These are phyloP conservation scores for Thermophis baileyi DNA, from an alignment of 2,113 vertebrate genomes.

Conservation along the genomic window DNA sequence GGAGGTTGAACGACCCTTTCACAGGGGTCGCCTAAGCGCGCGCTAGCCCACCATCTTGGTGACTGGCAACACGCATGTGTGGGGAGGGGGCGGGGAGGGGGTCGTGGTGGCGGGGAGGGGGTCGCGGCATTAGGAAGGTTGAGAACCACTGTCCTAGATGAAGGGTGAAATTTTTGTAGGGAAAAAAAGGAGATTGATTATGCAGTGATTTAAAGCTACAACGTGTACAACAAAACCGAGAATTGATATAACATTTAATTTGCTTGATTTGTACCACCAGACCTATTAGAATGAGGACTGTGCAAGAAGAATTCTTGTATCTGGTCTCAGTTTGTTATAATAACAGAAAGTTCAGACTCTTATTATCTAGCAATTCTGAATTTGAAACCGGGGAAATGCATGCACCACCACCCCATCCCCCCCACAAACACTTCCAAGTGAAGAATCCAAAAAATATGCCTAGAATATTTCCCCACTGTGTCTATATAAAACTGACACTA, in stretches of 20 bases:
- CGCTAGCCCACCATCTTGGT: no score
- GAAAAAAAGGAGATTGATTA: background rate
- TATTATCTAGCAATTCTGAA: background rate
- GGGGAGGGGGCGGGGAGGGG: no score
- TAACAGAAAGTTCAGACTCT: background rate
- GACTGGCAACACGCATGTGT: no score
- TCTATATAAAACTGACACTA: background rate
- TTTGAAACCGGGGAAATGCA: background rate
- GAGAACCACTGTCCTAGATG: no score
- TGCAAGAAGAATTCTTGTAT: background rate
- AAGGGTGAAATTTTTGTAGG: background rate
- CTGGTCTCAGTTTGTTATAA: background rate
- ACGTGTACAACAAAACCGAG: background rate
- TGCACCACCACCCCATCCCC: background rate
- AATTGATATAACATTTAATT: background rate
- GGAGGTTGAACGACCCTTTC: no score
- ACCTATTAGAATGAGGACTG: background rate
- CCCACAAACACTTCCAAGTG: background rate
- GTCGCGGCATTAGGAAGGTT: no score
- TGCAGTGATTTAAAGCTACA: background rate
- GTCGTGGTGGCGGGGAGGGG: no score
- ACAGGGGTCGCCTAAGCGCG: no score
- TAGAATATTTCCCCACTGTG: background rate
- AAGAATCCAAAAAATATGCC: background rate
- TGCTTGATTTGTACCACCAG: background rate